phyloP scores from a whole-genome alignment of 2,113 vertebrate species.

The Limnothrissa miodon region DNA sequence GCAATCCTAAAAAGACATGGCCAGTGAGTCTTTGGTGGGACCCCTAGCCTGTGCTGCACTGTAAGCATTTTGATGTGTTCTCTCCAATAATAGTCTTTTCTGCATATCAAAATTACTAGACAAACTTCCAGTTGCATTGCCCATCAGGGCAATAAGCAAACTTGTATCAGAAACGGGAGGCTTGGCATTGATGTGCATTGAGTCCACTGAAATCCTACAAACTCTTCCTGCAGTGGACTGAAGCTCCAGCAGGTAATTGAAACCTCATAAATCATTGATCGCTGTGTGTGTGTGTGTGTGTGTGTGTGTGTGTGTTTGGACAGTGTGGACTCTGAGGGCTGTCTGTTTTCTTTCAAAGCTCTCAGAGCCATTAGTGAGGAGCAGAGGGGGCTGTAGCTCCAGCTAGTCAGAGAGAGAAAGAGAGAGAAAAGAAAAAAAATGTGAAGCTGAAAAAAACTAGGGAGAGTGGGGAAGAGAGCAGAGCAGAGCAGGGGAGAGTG shows the following conservation, averaged over 20 bases:
- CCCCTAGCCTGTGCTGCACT: neutral
- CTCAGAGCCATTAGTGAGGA: neutral
- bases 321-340: slow-evolving; percentile 17
- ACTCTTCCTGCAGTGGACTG: slow-evolving; percentile 22
- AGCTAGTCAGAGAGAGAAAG: neutral
- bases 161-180: too few relatives aligned
- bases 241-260: slow-evolving; percentile 34
- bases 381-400: slow-evolving; percentile 5
- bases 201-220: slow-evolving; percentile 14
- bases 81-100: slow-evolving; percentile 13
- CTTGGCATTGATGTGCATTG: too few relatives aligned
- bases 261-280: slow-evolving; percentile 32
- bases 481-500: neutral
- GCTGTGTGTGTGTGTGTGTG: neutral
- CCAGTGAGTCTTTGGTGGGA: neutral
- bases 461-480: neutral
- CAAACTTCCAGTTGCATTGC: too few relatives aligned
- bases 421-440: neutral
- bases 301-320: slow-evolving; percentile 12
- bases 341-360: slow-evolving; percentile 32
- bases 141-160: too few relatives aligned
- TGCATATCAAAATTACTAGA: too few relatives aligned
- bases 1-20: neutral
- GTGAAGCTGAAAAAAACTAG: neutral
- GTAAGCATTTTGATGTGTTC: neutral